These are phyloP conservation scores for Lethocerus indicus DNA, from an alignment of 1,140 invertebrate species.

Conservation along the genomic window DNA sequence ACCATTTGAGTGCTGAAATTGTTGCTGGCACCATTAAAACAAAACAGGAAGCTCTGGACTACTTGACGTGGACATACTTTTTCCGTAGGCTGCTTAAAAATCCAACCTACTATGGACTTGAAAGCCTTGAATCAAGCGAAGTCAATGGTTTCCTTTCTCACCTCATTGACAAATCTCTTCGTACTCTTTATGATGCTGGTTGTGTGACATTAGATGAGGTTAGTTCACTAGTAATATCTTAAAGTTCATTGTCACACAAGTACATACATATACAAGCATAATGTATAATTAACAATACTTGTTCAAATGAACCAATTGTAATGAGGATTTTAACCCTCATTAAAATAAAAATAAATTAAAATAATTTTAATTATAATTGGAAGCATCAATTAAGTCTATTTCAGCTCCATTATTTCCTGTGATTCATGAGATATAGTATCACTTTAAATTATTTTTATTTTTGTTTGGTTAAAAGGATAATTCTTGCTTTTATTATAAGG, in stretches of 20 bases:
- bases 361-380: not conserved
- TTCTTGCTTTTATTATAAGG: too few species aligned
- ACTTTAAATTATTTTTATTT: too few species aligned
- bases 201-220: constrained; percentile 49
- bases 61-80: constrained; percentile 97
- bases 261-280: too few species aligned
- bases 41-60: constrained; percentile 90
- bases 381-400: too few species aligned
- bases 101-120: constrained; percentile 81
- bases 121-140: constrained; percentile 49
- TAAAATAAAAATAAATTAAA: not conserved
- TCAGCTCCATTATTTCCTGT: too few species aligned
- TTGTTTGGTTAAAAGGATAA: too few species aligned
- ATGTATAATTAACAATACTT: too few species aligned
- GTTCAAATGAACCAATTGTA: too few species aligned
- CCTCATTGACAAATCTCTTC: constrained; percentile 61
- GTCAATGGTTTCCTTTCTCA: constrained; percentile 57
- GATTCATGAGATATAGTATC: too few species aligned
- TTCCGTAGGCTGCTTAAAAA: constrained; percentile 80
- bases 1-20: constrained; percentile 96
- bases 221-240: too few species aligned
- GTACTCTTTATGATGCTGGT: constrained; percentile 49
- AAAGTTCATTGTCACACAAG: too few species aligned
- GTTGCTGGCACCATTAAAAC: constrained; percentile 64
- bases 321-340: too few species aligned